These are phyloP conservation scores for Cheilosia urbana DNA, from an alignment of 2,888 invertebrate species.

Conservation along the genomic window DNA sequence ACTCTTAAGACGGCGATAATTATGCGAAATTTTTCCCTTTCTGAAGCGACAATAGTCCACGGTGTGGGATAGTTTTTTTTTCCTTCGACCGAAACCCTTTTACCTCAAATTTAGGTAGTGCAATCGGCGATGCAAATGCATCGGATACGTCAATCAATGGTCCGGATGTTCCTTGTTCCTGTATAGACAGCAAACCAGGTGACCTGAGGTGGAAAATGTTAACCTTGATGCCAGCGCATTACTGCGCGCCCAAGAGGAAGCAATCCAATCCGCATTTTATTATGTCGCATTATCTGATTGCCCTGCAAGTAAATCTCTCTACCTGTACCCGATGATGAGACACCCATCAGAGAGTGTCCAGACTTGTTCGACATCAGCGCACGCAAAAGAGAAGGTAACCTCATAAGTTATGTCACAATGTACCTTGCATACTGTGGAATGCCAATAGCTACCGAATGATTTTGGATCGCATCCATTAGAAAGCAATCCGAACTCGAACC, in stretches of 20 bases:
- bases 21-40: conserved; percentile 8
- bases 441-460: conserved; percentile 62
- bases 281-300: conserved; percentile 62
- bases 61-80: not conserved
- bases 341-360: conserved; percentile 20
- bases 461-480: conserved; percentile 74
- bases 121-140: conserved; percentile 24
- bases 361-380: conserved; percentile 40
- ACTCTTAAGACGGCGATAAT: conserved; percentile 13
- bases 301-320: conserved; percentile 29
- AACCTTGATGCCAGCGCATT: conserved; percentile 36
- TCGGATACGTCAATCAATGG: conserved; percentile 31
- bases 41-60: not conserved
- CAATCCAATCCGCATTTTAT: conserved; percentile 69
- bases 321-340: conserved; percentile 39
- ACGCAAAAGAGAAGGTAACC: conserved; percentile 60
- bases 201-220: conserved; percentile 12
- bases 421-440: conserved; percentile 30
- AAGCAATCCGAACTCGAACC: conserved; percentile 43
- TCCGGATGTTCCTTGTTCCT: not conserved
- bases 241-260: conserved; percentile 36
- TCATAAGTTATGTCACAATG: conserved; percentile 72
- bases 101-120: not conserved
- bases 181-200: conserved; percentile 20
- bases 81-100: not conserved